Evolutionary conservation across 2,113 vertebrate species (phyloP).

Genomic region (Sinocyclocheilus rhinocerous): DNA sequence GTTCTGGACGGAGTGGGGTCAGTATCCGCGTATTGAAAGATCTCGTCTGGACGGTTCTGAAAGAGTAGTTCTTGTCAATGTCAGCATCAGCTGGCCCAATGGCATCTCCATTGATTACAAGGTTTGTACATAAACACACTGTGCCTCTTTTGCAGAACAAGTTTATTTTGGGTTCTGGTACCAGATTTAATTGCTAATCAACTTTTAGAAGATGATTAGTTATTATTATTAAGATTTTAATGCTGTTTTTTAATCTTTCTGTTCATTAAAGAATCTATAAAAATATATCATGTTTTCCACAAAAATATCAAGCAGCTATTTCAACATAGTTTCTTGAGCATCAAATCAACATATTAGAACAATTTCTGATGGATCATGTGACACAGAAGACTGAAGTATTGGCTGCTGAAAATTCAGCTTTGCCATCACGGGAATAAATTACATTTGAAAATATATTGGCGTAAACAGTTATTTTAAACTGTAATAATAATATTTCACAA

Average conservation of each 20-base stretch:
- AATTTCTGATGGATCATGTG: background rate
- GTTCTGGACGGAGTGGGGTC: constrained; percentile 99
- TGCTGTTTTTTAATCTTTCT: background rate
- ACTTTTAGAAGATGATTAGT: background rate
- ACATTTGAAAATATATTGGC: too few relatives aligned
- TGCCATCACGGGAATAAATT: too few relatives aligned
- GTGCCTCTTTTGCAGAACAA: background rate
- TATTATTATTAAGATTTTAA: background rate
- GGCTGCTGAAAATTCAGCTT: background rate
- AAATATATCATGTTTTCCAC: background rate
- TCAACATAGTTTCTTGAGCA: background rate
- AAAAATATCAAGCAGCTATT: background rate
- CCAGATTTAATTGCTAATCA: background rate
- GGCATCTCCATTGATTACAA: constrained; percentile 94
- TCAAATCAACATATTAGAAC: background rate
- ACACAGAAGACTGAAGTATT: background rate
- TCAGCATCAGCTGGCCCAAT: constrained; percentile 97
- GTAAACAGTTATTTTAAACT: background rate
- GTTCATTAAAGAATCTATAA: background rate
- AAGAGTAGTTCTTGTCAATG: constrained; percentile 87
- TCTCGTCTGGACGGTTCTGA: constrained; percentile 88
- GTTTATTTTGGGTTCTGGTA: background rate
- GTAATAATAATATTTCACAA: too few relatives aligned
- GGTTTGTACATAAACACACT: constrained; percentile 71
- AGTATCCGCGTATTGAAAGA: constrained; percentile 94